A percentile compares a stretch with the other conserved stretches of the same genome.
Evolutionary conservation across 2,113 vertebrate species (phyloP).

Genomic region (Ciconia boyciana): DNA sequence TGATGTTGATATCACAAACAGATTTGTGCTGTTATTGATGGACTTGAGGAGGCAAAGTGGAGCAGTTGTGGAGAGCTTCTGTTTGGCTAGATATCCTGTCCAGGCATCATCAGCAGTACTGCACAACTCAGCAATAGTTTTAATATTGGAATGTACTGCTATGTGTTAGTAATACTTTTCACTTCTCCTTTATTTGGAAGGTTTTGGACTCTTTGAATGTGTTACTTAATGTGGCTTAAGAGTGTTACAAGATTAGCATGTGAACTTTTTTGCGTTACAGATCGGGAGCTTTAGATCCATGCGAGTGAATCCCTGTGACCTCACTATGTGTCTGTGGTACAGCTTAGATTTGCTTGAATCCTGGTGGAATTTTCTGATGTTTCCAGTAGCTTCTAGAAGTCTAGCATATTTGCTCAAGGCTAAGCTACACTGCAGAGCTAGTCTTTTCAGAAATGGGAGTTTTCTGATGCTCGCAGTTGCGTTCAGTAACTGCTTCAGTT

Average conservation of each 20-base stretch:
- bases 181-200: neutral
- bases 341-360: neutral
- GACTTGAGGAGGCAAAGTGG: neutral
- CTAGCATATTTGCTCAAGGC: neutral
- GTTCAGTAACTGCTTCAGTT: neutral
- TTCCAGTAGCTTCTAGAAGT: neutral
- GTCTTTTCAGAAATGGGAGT: neutral
- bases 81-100: neutral
- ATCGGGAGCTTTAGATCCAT: neutral
- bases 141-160: neutral
- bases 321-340: neutral
- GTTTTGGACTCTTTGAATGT: neutral
- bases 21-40: slow-evolving; percentile 7
- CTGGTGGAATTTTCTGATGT: neutral
- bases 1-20: neutral
- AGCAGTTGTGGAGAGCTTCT: neutral
- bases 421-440: neutral
- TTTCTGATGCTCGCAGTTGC: neutral
- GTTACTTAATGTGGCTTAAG: neutral
- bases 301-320: neutral
- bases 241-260: neutral
- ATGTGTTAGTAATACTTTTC: neutral
- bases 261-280: neutral
- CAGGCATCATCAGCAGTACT: neutral
- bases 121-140: neutral